Percentiles rank a stretch among this genome's conserved stretches.
Evolutionary conservation across 2,888 invertebrate genomes (phyloP).

Genomic region (Clunio marinus): DNA sequence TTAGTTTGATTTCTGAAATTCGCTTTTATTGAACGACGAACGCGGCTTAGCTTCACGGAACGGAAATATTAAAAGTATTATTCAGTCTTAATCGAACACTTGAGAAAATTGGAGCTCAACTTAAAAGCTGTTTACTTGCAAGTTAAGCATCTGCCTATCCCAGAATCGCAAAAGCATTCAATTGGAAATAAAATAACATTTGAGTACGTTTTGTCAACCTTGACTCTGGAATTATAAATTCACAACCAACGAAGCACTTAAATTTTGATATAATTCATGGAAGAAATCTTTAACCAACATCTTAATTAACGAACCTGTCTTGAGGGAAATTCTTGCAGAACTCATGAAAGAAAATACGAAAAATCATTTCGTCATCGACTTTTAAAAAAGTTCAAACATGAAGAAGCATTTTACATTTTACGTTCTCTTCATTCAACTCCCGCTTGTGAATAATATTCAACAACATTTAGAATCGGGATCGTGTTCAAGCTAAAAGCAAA

Average conservation of each 20-base stretch:
- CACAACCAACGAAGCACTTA: background rate
- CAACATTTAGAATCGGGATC: too few relatives aligned
- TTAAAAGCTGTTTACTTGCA: background rate
- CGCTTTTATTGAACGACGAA: conserved; percentile 15
- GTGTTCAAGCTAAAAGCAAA: too few relatives aligned
- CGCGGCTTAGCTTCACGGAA: background rate
- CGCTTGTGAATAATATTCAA: too few relatives aligned
- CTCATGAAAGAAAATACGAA: too few relatives aligned
- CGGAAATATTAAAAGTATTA: background rate
- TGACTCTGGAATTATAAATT: background rate
- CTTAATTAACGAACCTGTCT: background rate
- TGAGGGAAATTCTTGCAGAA: background rate
- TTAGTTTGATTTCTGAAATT: conserved; percentile 20
- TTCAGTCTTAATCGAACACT: conserved; percentile 7
- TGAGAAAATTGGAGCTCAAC: background rate
- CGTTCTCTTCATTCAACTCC: too few relatives aligned
- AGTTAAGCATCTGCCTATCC: background rate
- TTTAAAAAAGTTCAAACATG: background rate
- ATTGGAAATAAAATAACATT: conserved; percentile 13
- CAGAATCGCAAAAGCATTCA: background rate
- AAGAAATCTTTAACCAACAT: background rate
- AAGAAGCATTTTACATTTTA: background rate
- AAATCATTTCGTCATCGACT: background rate
- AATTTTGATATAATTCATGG: background rate
- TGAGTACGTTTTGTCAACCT: background rate